Base-by-base conservation (phyloP, 1,140 invertebrate species). In the Thaumetopoea pityocampa region DNA sequence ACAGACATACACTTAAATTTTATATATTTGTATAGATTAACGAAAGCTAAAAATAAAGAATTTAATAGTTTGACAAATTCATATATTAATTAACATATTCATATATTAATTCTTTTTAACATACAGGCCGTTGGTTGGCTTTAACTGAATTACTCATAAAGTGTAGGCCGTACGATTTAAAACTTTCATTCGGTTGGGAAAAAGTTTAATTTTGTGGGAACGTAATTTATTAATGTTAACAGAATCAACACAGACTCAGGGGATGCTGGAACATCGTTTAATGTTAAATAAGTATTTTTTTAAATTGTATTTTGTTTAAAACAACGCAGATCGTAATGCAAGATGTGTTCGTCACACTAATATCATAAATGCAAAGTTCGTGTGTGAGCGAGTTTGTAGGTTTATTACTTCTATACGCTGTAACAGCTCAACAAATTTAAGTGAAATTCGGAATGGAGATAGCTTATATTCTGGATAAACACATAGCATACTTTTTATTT, bases 241-340 rank as follows among this genome's bases (percentile, higher is more conserved):
- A 3, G 11, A 34, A 22, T 23, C 8, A 48, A n/a, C n/a, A n/a
- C n/a, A n/a, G 11, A 5, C 34, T 32, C 40, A 11, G 20, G 46
- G 26, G 46, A 49, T 40, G 24, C 30, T 12, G 33, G 12, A 27
- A 37, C 19, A 26, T 17, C 23, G 29, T 32, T 44, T 40, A 18
- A 28, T 40, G 34, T 37, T 47, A 40, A 47, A 45, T 40, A 32
- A 40, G 29, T 46, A 37, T 37, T 46, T 46, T 16, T 46, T 38
- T 37, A n/a, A n/a, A 35, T 35, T 35, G 19, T 35, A 8, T 24
- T 38, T 38, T 38, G 26, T 38, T 38, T 24, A 27, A 22, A 28
- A 38, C 18, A 11, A 28, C 14, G 24, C 9, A 9, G 16, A 11
- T n/a, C 1, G 9, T 38, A 38, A 28, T 38, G 17, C 18, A 15